Conservation (phyloP, 92 coral and sea anemone genomes). For the Anthopleura xanthogrammica region DNA sequence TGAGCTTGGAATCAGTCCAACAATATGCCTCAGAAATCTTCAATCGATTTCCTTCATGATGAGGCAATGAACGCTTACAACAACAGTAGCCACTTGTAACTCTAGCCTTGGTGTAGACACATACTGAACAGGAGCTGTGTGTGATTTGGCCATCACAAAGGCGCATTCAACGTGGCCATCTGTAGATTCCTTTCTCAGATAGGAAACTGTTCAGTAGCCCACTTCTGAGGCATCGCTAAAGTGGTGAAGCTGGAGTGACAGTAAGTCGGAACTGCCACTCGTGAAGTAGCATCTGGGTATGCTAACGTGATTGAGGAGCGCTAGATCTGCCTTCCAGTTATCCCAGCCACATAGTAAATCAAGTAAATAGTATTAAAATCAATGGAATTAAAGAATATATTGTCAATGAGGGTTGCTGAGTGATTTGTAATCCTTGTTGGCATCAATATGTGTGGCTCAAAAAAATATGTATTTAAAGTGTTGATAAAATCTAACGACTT, state of each 20-base stretch:
- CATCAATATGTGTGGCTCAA: constrained; percentile 34
- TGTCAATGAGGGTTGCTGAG: constrained; percentile 39
- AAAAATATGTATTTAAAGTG: constrained; percentile 23
- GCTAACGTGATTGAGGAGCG: constrained; percentile 35
- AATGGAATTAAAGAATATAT: constrained; percentile 38
- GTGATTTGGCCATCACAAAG: constrained; percentile 51
- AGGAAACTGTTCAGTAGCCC: constrained; percentile 57
- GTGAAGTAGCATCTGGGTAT: constrained; percentile 29
- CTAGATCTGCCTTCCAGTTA: constrained; percentile 44
- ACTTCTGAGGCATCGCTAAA: constrained; percentile 57
- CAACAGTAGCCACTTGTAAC: constrained; percentile 53
- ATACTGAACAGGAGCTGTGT: constrained; percentile 56
- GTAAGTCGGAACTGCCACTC: constrained; percentile 26
- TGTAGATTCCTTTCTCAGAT: constrained; percentile 42
- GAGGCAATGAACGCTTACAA: constrained; percentile 41
- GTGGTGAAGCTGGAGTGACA: constrained; percentile 49
- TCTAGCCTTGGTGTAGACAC: constrained; percentile 55
- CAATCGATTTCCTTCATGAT: constrained; percentile 47
- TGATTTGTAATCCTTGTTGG: constrained; percentile 38
- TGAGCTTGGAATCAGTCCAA: too few relatives aligned
- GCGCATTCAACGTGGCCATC: constrained; percentile 40
- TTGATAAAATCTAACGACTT: constrained; percentile 46
- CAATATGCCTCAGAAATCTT: constrained; percentile 2
- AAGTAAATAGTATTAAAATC: constrained; percentile 24
- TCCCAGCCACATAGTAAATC: constrained; percentile 44